Evolutionary conservation across 2,888 invertebrate genomes (phyloP), one percentile per base, ranked within the genome.

Genomic region (Dendrolimus houi): DNA sequence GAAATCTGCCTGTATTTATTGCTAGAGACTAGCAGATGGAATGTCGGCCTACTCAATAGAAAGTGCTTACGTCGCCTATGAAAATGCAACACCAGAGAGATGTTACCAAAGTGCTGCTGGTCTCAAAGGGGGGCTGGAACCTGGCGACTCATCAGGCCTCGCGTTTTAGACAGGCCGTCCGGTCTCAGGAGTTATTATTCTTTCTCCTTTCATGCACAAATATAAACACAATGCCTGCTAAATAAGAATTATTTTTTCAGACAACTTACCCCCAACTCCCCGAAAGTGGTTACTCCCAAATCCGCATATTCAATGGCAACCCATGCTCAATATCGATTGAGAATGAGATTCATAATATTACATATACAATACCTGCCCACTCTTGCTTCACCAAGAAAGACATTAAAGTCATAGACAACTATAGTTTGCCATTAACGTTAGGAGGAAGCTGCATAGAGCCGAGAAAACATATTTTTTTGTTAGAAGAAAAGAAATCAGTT

Each of bases 291-390:
- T 68, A 82, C 14, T 91, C 91, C 0, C 94, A 94, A 77, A 63
- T 94, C 7, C 83, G 94, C 55, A 79, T 94, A 56, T 94, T 92
- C 71, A 94, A 94, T 67, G 91, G 91, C 1, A 80, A 91, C 56
- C 77, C 81, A 9, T 92, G 92, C 60, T 74, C 83, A 2, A 60
- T 87, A 8, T 72, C 78, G 2, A 85, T 94, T 56, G 85, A 92
- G 29, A 83, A 83, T 53, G 91, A 92, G 58, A 83, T 60, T 80
- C 64, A 74, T 29, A 81, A 80, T 58, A 73, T 81, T 1, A 71
- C 75, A 0, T 77, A 78, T 57, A 77, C 74, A 0, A 77, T 87
- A n/a, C 77, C 79, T 0, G 64, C 81, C 41, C 70, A 81, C 1
- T 76, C 80, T 1, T 63, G 71, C 56, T 81, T 74, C 62, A 68